Evolutionary conservation across 2,888 invertebrate genomes (phyloP).

Genomic region (Aethes cnicana): DNA sequence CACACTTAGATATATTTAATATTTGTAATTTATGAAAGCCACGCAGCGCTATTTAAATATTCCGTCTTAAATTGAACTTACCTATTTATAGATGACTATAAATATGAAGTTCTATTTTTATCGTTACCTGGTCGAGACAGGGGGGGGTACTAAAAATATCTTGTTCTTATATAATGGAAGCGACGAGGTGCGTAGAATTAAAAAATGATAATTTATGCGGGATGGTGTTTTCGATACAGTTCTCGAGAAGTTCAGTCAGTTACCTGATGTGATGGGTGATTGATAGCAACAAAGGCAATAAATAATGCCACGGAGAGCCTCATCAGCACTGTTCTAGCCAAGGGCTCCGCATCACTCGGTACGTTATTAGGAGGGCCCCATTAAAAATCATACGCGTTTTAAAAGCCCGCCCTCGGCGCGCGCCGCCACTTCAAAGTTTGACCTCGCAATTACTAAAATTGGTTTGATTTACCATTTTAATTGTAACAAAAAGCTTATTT

Average conservation of each 20-base stretch:
- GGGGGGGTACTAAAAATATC: conserved; percentile 10
- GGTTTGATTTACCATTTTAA: conserved; percentile 83
- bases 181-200: not conserved
- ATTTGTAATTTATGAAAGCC: too few relatives aligned
- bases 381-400: conserved; percentile 69
- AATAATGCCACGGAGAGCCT: too few relatives aligned
- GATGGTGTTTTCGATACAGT: conserved; percentile 5
- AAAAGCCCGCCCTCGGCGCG: conserved; percentile 59
- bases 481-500: conserved; percentile 82
- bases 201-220: conserved; percentile 31
- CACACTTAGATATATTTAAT: too few relatives aligned
- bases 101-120: conserved; percentile 22
- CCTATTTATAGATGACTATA: conserved; percentile 15
- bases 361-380: conserved; percentile 49
- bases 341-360: conserved; percentile 34
- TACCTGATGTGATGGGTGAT: conserved; percentile 30
- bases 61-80: not conserved
- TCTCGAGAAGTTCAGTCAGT: conserved; percentile 1
- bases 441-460: conserved; percentile 82
- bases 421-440: conserved; percentile 74
- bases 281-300: conserved; percentile 42
- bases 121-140: not conserved
- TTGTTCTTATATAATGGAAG: conserved; percentile 2
- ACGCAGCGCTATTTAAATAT: too few relatives aligned
- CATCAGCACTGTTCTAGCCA: conserved; percentile 21